Base-by-base conservation (phyloP, 1,140 invertebrate genomes). In the Halyomorpha halys region DNA sequence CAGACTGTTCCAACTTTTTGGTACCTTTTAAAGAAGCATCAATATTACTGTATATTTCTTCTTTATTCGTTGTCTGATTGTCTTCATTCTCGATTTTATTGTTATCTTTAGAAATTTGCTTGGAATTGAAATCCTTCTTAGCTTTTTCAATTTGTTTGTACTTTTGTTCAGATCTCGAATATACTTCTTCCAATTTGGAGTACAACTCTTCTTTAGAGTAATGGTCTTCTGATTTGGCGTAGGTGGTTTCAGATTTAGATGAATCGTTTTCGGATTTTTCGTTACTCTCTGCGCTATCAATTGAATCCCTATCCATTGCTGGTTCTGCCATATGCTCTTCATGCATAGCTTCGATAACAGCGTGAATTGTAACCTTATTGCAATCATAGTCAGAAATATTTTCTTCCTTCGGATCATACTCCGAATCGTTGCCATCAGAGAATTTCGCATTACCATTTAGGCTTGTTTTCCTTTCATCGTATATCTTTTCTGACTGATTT, bases 291-390 rank as follows among this genome's bases (percentile, higher is more conserved):
- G 18, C 15, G 6, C 18, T 25, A 11, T 56, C 53, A 56, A 19
- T 56, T 1, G 53, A 25, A 16, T 56, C 19, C 8, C 5, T 21
- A 25, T 56, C 18, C 19, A 56, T 23, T 56, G 18, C 21, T 25
- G 18, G 15, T 23, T 56, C 19, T 56, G 9, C 53, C 23, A 16
- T 25, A 4, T 25, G 53, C 8, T 25, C 2, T 11, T 25, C 23
- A 27, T 56, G 53, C 18, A 56, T 23, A 15, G 53, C 18, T 25
- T 56, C 53, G 3, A 56, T 56, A 13, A 56, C 21, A 23, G 53
- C 53, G 27, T 56, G 53, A 21, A 56, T 56, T 3, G 53, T 56
- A 8, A 56, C 53, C 15, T 56, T 21, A 21, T 56, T 56, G 18
- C 19, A 21, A 6, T 56, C 53, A 25, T 23, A 56, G 34, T 39